Conservation (phyloP, 2,113 vertebrate species). For the Spea bombifrons region DNA sequence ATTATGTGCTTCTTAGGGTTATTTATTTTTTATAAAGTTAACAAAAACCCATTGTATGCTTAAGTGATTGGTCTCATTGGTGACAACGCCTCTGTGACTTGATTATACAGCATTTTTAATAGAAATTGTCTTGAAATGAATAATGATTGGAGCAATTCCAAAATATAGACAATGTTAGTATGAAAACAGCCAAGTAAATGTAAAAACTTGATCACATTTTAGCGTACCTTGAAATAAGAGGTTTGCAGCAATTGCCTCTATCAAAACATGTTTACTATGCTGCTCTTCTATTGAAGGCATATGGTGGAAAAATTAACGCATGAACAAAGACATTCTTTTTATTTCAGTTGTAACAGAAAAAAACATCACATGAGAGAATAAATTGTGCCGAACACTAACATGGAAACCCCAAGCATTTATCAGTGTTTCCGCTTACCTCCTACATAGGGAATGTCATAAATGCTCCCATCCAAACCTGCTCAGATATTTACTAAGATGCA, state of each 20-base stretch:
- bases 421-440: constrained; percentile 58
- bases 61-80: too few relatives aligned
- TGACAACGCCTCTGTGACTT: too few relatives aligned
- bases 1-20: too few relatives aligned
- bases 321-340: constrained; percentile 18
- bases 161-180: too few relatives aligned
- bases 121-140: too few relatives aligned
- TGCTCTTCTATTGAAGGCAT: constrained; percentile 8
- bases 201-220: not conserved
- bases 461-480: constrained; percentile 28
- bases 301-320: constrained; percentile 5
- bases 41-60: too few relatives aligned
- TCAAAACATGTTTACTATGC: not conserved
- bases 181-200: too few relatives aligned
- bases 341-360: constrained; percentile 26
- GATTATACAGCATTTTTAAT: too few relatives aligned
- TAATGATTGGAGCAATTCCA: too few relatives aligned
- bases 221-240: not conserved
- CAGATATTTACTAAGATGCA: constrained; percentile 35
- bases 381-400: constrained; percentile 54
- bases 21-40: too few relatives aligned
- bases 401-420: constrained; percentile 57
- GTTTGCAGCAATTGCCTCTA: not conserved
- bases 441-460: constrained; percentile 48
- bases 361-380: constrained; percentile 29